Base-by-base conservation (phyloP, 2,888 invertebrate species). In the Lycaena phlaeas region DNA sequence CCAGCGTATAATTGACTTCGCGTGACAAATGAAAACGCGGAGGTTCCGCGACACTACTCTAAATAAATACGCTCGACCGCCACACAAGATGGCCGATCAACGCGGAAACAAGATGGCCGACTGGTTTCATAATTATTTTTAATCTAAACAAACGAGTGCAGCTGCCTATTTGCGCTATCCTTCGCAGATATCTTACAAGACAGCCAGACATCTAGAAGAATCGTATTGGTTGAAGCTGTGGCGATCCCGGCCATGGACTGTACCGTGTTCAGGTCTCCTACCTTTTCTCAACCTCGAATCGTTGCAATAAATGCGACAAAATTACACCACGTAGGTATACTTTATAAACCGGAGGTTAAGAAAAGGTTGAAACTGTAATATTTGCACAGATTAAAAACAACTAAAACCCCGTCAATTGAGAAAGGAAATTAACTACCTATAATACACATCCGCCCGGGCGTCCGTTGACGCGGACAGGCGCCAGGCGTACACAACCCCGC, bases 41-140 rank as follows among this genome's bases (percentile, higher is more conserved):
- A 58, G 55, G 52, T 54, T 43, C 52, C n/a, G n/a, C n/a, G n/a
- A 52, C 51, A 55, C 62, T 64, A 66, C 53, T 53, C 64, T 68
- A 69, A 67, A 71, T 68, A 71, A 69, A 71, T 68, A 68, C 56
- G 53, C 53, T 51, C 22, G 22, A 34, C 34, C 34, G n/a, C n/a
- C n/a, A n/a, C n/a, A n/a, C n/a, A n/a, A n/a, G n/a, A 34, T 12
- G 22, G 34, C 18, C 34, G 15, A 30, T 14, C 14, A 31, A 5
- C 9, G 22, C 41, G 40, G 49, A 48, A 52, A 53, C 49, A 43
- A 50, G 43, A 42, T 41, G 52, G 51, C 51, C 52, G 50, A 48
- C 49, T 49, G 49, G 46, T 37, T 41, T 11, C 25, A 12, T 6
- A 10, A 9, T 22, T 22, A 9, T 14, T 27, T 27, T 38, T 10